Evolutionary conservation across 2,113 vertebrate genomes (phyloP), one percentile per base, ranked within the genome.

Genomic region (Solenodon paradoxus): DNA sequence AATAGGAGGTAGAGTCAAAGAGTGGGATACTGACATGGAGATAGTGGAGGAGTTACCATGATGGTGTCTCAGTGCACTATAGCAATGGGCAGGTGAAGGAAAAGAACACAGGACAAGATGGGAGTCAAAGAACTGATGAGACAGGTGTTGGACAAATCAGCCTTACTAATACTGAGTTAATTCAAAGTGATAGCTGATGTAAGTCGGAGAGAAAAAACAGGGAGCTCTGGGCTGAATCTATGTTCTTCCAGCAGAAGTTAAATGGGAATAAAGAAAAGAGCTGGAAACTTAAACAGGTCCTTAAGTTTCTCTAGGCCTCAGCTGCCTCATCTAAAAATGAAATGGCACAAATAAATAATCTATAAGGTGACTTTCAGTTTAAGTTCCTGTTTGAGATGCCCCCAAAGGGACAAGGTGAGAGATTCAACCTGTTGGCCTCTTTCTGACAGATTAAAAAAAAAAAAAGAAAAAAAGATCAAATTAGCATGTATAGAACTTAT

Each of bases 261-360:
- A 40, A 82, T 47, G 47, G 15, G 30, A 75, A 30, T 57, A 51
- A 55, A 19, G 35, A 30, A 92, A 66, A 0, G 1, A 83, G 12
- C 12, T 66, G 10, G 45, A 38, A 4, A 38, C 47, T 74, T 75
- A 63, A 51, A 71, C 26, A 38, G 12, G 47, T 61, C 59, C 53
- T 28, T 81, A 42, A 20, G 0, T 81, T 15, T 90, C 74, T 64
- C 26, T 26, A 22, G 26, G 38, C 72, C 55, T 94, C 57, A 53
- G 17, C 16, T 79, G 61, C 66, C 53, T 55, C 38, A 32, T 66
- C 72, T 84, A 59, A 94, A 96, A 77, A 90, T 84, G 26, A 96
- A 94, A 81, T 42, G 35, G 42, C 61, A 92, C 57, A 90, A 88
- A 88, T 64, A 80, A 84, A 79, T 80, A 32, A 78, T 74, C 26